Base-by-base conservation (phyloP, 1,140 invertebrate genomes). In the Trypoxylus dichotomus region DNA sequence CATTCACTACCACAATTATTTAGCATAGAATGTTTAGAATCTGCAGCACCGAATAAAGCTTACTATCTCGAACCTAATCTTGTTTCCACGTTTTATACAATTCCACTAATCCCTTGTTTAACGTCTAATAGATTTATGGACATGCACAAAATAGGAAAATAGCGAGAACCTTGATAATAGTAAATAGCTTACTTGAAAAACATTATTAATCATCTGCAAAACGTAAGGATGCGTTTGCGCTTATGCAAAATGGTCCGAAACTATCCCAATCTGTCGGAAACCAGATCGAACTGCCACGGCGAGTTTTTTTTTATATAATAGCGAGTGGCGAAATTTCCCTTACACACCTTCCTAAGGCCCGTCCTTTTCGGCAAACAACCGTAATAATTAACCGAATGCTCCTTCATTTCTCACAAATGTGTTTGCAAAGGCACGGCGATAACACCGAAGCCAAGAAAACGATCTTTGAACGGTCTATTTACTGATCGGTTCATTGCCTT, bases 391-490 rank as follows among this genome's bases (percentile, higher is more conserved):
- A 68, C 8, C 19, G 21, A 68, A 68, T 68, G 60, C 24, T 24
- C 19, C 27, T 54, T 19, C 24, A 19, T 19, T 29, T 68, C 24
- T 24, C 27, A 29, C 11, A 24, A 27, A 68, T 68, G 60, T 68
- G 60, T 68, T 68, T 68, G 60, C 60, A 24, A 68, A 68, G 60
- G 60, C 60, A 15, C 24, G 60, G 24, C 60, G 60, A 68, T 68
- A 68, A 68, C 27, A 24, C 27, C 60, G 60, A 68, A 68, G 60
- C 60, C 60, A 29, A 68, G 60, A 68, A 68, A 68, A 68, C 24
- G 60, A 68, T 68, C 60, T 68, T 68, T 68, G 60, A 24, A 19
- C 60, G 21, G 60, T 29, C 60, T 68, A 29, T 68, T 68, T 68
- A 29, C 60, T 27, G 24, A 68, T 27, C 60, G 60, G 60, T 68